A percentile compares a stretch with the other conserved stretches of the same genome.
These are phyloP conservation scores for Andrena bucephala DNA, from an alignment of 2,888 invertebrate species.

Conservation along the genomic window DNA sequence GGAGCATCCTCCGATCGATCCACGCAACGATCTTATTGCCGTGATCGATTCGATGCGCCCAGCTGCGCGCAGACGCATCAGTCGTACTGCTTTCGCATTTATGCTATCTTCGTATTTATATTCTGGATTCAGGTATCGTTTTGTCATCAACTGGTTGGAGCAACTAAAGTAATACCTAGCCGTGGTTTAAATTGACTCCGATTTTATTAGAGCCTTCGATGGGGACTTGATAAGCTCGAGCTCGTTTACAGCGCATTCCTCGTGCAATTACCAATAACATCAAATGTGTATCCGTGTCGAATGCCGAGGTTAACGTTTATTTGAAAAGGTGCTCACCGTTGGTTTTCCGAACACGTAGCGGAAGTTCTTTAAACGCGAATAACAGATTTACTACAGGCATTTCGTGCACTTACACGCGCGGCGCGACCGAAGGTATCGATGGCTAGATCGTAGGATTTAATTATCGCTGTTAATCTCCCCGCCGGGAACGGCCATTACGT, in stretches of 20 bases:
- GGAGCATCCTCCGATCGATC: slow-evolving; percentile 16
- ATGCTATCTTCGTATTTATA: too few relatives aligned
- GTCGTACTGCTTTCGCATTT: too few relatives aligned
- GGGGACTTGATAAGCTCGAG: not conserved
- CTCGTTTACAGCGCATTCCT: not conserved
- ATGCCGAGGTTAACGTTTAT: slow-evolving; percentile 2
- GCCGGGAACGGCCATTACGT: slow-evolving; percentile 15
- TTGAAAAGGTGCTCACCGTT: slow-evolving; percentile 16
- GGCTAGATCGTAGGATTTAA: slow-evolving; percentile 50
- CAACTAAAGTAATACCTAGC: not conserved
- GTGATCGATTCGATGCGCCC: slow-evolving; percentile 24
- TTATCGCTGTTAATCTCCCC: slow-evolving; percentile 48
- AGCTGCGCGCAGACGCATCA: too few relatives aligned
- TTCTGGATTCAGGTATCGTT: too few relatives aligned
- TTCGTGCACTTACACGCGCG: slow-evolving; percentile 8
- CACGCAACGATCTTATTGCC: slow-evolving; percentile 2
- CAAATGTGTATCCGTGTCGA: not conserved
- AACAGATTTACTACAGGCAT: slow-evolving; percentile 32
- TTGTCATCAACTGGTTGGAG: not conserved
- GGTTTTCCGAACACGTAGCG: not conserved
- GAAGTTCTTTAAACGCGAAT: slow-evolving; percentile 31
- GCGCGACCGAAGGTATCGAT: slow-evolving; percentile 42
- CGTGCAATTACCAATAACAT: not conserved
- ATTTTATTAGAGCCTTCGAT: not conserved
- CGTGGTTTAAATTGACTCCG: not conserved